Evolutionary conservation across 2,113 vertebrate genomes (phyloP).

Genomic region (Neolamprologus devosi): DNA sequence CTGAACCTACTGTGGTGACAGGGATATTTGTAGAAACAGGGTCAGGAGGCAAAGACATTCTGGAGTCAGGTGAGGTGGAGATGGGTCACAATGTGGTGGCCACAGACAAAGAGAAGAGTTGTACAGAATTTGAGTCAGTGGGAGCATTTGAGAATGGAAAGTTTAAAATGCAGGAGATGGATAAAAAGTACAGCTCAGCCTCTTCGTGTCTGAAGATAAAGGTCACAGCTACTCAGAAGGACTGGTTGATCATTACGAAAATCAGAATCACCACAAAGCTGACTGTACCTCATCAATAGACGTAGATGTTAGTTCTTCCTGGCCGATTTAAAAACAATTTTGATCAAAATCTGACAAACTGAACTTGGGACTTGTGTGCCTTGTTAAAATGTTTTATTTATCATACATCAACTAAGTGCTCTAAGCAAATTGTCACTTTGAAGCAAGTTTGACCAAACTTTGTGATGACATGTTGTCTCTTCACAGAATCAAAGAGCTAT

Average conservation of each 20-base stretch:
- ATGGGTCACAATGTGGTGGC: constrained; percentile 44
- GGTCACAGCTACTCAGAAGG: constrained; percentile 65
- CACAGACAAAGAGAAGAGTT: constrained; percentile 1
- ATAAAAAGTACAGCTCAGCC: background rate
- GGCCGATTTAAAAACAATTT: background rate
- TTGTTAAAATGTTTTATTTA: background rate
- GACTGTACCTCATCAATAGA: background rate
- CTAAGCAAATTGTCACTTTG: background rate
- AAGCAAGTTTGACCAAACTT: background rate
- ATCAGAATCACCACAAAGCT: constrained; percentile 55
- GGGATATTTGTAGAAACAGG: constrained; percentile 72
- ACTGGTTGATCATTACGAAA: constrained; percentile 75
- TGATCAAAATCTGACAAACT: background rate
- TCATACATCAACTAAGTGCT: background rate
- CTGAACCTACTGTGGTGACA: constrained; percentile 37
- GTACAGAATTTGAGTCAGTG: constrained; percentile 55
- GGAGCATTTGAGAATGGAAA: constrained; percentile 69
- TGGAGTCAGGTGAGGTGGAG: constrained; percentile 67
- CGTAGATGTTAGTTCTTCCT: background rate
- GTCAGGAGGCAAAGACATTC: constrained; percentile 36
- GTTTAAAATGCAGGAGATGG: constrained; percentile 57
- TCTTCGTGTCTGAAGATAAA: constrained; percentile 73
- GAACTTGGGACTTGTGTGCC: background rate
- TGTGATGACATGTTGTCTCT: background rate
- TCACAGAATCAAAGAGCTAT: background rate